Evolutionary conservation across 2,113 vertebrate genomes (phyloP).

Genomic region (Athene noctua): DNA sequence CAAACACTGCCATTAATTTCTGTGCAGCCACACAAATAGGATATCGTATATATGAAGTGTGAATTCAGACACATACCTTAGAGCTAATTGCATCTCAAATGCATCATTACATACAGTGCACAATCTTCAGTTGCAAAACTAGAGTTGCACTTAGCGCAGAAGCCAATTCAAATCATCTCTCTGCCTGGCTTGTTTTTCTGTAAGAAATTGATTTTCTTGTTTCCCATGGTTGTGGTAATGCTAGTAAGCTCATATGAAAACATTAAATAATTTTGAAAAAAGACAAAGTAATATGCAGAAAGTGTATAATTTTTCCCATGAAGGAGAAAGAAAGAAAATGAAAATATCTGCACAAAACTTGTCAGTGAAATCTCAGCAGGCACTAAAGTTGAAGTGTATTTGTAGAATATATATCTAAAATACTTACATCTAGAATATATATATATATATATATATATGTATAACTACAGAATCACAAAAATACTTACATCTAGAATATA

Average conservation of each 20-base stretch:
- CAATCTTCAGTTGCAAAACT: background rate
- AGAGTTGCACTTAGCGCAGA: background rate
- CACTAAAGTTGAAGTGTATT: background rate
- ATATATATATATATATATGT: too few relatives aligned
- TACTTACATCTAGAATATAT: too few relatives aligned
- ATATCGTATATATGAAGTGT: background rate
- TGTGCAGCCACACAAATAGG: background rate
- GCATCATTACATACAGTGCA: rapidly evolving
- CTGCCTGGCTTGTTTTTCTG: background rate
- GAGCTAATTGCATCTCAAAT: background rate
- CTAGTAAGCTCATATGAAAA: background rate
- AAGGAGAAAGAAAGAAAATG: background rate
- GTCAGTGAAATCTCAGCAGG: background rate
- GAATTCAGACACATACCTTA: background rate
- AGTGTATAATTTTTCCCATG: background rate
- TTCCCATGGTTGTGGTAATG: background rate
- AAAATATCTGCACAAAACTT: background rate
- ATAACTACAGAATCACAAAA: background rate
- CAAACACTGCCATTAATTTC: background rate
- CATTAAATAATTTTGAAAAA: background rate
- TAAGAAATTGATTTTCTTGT: background rate
- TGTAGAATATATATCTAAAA: background rate
- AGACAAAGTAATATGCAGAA: background rate
- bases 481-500: background rate
- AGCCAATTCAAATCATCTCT: background rate